phyloP scores from a whole-genome alignment of 1,140 invertebrate species.

The Brachionus manjavacas region DNA sequence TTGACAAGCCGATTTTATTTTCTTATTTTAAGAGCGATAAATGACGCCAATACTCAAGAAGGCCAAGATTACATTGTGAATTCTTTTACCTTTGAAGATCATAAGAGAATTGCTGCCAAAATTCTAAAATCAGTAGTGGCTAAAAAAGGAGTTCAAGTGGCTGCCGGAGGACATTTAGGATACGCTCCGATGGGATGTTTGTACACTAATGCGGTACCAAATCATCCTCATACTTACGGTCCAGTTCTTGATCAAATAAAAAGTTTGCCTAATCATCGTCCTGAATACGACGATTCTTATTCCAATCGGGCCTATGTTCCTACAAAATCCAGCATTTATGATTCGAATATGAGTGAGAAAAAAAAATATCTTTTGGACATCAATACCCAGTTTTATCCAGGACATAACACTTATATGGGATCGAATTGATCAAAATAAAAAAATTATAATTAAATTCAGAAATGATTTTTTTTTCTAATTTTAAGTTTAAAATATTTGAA shows the following conservation, averaged over 20 bases:
- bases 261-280: conserved; percentile 35
- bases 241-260: conserved; percentile 12
- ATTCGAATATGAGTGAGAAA: conserved; percentile 1
- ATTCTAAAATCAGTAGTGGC: conserved; percentile 17
- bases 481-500: background rate
- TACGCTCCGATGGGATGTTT: conserved; percentile 33
- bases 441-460: background rate
- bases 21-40: conserved; percentile 19
- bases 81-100: conserved; percentile 30
- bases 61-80: conserved; percentile 40
- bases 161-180: conserved; percentile 40
- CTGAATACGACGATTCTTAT: conserved; percentile 6
- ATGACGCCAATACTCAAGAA: conserved; percentile 42
- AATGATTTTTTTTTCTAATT: background rate
- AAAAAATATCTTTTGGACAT: background rate
- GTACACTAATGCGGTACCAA: conserved; percentile 1
- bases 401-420: background rate
- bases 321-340: conserved; percentile 14
- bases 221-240: conserved; percentile 37
- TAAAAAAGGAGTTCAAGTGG: conserved; percentile 8
- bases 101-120: conserved; percentile 20
- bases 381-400: background rate
- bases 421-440: background rate
- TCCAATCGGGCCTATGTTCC: background rate
- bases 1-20: background rate